phyloP scores from a whole-genome alignment of 1,140 invertebrate genomes.

The Acromyrmex heyeri region DNA sequence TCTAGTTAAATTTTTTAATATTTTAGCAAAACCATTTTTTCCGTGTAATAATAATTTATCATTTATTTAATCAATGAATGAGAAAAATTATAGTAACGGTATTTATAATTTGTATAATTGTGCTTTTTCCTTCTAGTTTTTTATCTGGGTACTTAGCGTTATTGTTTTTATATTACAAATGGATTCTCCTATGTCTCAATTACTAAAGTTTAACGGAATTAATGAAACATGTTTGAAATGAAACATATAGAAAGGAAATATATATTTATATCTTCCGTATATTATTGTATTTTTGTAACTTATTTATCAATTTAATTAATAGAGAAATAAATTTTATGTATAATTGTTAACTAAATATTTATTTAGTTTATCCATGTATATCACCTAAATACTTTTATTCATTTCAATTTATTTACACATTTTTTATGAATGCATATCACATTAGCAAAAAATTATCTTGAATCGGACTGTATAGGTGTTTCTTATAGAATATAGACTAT shows the following conservation, averaged over 20 bases:
- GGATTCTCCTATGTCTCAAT: neutral
- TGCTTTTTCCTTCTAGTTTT: slow-evolving; percentile 28
- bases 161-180: slow-evolving; percentile 44
- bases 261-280: neutral
- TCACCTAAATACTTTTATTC: too few species aligned
- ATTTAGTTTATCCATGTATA: too few species aligned
- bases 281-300: neutral
- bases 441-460: too few species aligned
- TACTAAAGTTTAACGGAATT: neutral
- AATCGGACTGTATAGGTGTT: too few species aligned
- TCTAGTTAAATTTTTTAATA: too few species aligned
- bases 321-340: too few species aligned
- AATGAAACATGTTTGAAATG: neutral
- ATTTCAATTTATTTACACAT: too few species aligned
- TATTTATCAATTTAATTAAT: neutral
- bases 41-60: neutral
- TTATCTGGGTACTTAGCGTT: neutral
- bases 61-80: neutral
- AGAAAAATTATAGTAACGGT: neutral
- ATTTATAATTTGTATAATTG: neutral
- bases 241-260: neutral
- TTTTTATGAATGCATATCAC: too few species aligned
- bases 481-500: too few species aligned
- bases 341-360: too few species aligned
- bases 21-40: too few species aligned